Conservation (phyloP, 2,113 vertebrate species). For the Sinocyclocheilus grahami region DNA sequence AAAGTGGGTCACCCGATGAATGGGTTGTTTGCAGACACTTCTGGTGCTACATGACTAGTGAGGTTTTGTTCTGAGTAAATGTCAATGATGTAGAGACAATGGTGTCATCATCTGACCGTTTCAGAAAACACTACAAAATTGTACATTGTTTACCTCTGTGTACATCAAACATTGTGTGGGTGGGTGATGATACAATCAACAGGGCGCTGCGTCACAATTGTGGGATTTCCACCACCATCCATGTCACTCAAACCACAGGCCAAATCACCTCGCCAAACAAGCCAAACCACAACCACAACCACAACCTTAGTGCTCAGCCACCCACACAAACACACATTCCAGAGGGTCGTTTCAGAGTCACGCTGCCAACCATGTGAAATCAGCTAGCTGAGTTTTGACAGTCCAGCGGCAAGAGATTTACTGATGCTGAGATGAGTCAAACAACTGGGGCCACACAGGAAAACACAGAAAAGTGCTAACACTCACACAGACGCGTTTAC, state of each 20-base stretch:
- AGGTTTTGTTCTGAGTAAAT: neutral
- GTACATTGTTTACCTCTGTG: neutral
- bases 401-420: slow-evolving; percentile 4
- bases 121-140: neutral
- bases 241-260: neutral
- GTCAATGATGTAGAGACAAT: neutral
- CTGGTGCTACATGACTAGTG: neutral
- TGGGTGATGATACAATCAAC: neutral
- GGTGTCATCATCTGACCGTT: neutral
- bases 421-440: neutral
- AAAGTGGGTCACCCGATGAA: neutral
- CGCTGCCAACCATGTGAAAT: neutral
- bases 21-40: neutral
- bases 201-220: neutral
- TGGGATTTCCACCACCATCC: neutral
- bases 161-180: neutral
- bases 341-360: slow-evolving; percentile 41
- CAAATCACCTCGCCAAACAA: neutral
- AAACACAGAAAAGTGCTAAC: neutral
- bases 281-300: too few species aligned
- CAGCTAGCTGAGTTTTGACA: slow-evolving; percentile 42
- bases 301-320: slow-evolving; percentile 34
- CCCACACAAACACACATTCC: slow-evolving; percentile 40
- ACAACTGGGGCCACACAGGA: neutral
- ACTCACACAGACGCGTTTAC: neutral